Evolutionary conservation across 2,113 vertebrate species (phyloP).

Genomic region (Myxocyprinus asiaticus): DNA sequence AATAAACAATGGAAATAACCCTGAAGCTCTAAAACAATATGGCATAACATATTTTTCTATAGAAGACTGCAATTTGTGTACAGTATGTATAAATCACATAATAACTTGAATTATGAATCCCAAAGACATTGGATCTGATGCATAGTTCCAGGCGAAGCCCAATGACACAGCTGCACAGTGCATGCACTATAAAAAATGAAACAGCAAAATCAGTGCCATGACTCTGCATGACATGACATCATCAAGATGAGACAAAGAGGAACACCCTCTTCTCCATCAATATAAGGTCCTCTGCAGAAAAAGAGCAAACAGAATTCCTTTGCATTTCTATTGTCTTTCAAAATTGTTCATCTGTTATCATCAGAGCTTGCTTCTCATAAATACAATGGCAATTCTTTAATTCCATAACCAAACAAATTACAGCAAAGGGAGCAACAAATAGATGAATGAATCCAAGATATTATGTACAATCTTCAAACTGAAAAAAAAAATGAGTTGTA

Average conservation of each 20-base stretch:
- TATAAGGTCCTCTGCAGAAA: background rate
- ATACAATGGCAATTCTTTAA: no score
- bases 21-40: no score
- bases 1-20: background rate
- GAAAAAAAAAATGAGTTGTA: no score
- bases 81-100: no score
- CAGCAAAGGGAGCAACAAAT: no score
- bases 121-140: background rate
- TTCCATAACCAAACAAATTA: no score
- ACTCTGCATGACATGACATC: constrained; percentile 28
- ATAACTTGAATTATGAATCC: background rate
- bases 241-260: constrained; percentile 18
- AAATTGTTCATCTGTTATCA: no score
- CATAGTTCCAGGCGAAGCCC: background rate
- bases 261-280: background rate
- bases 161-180: constrained; percentile 10
- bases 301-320: background rate
- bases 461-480: no score
- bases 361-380: no score
- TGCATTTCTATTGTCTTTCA: no score
- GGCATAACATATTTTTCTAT: no score
- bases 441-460: no score
- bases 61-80: background rate
- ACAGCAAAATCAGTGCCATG: constrained; percentile 11
- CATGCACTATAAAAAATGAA: background rate